These are phyloP conservation scores for Saxicola maurus DNA, from an alignment of 2,797 vertebrate species.

Conservation along the genomic window DNA sequence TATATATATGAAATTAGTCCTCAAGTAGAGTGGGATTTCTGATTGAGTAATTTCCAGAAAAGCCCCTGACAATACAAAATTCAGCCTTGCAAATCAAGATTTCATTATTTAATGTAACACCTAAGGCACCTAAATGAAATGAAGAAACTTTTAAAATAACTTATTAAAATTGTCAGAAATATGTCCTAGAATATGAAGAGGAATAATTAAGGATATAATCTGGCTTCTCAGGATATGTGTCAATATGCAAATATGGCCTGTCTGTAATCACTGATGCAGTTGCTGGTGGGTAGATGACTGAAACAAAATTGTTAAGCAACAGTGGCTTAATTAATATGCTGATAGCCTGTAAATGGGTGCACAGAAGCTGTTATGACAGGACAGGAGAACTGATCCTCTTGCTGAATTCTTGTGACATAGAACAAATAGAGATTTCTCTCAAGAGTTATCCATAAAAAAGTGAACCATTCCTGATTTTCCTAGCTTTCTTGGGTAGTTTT, in stretches of 20 bases:
- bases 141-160: background rate
- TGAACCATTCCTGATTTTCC: background rate
- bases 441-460: background rate
- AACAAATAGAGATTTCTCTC: background rate
- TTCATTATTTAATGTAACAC: background rate
- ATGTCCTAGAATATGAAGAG: background rate
- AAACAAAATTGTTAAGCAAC: background rate
- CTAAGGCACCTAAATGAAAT: background rate
- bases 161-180: background rate
- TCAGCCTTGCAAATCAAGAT: background rate
- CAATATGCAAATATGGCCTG: background rate
- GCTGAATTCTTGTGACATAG: background rate
- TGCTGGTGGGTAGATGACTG: background rate
- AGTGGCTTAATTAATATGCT: background rate
- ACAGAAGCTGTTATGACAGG: background rate
- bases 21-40: background rate
- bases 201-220: background rate
- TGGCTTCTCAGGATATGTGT: background rate
- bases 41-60: background rate
- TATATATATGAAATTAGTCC: background rate
- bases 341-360: background rate
- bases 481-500: background rate
- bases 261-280: background rate
- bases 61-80: background rate
- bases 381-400: background rate